Percentiles rank a stretch among this genome's conserved stretches.
Evolutionary conservation across 2,888 invertebrate genomes (phyloP).

Genomic region (Caenorhabditis virilis): DNA sequence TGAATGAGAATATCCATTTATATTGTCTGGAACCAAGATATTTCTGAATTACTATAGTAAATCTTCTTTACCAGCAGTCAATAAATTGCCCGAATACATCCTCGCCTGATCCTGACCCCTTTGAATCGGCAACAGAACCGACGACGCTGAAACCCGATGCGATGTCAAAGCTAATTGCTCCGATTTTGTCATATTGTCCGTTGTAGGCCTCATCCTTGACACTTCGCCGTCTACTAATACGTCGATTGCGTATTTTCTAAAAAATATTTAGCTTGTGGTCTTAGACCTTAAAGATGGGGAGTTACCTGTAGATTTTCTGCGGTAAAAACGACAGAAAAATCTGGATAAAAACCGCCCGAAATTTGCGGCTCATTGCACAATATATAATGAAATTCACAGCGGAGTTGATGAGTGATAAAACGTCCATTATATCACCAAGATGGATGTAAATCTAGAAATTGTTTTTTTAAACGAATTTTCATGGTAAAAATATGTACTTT

Average conservation of each 20-base stretch:
- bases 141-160: constrained; percentile 46
- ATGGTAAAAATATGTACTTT: constrained; percentile 25
- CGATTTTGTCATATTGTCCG: constrained; percentile 50
- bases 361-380: constrained; percentile 67
- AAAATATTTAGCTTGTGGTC: background rate
- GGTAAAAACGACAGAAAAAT: constrained; percentile 56
- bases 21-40: constrained; percentile 19
- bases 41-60: background rate
- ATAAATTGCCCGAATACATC: constrained; percentile 42
- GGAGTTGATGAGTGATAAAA: constrained; percentile 65
- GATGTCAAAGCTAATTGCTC: constrained; percentile 52
- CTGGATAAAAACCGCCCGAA: constrained; percentile 65
- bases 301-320: constrained; percentile 14
- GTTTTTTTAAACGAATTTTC: constrained; percentile 5
- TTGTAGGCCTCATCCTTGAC: constrained; percentile 38
- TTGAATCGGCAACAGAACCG: constrained; percentile 35
- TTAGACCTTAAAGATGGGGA: background rate
- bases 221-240: constrained; percentile 39
- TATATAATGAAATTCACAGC: constrained; percentile 67
- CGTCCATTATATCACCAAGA: constrained; percentile 66
- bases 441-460: constrained; percentile 54
- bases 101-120: constrained; percentile 21
- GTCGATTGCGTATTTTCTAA: constrained; percentile 45
- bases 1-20: constrained; percentile 16
- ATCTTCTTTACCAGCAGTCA: constrained; percentile 42